These are phyloP conservation scores for Propithecus coquereli DNA, from an alignment of 2,113 vertebrate species.

Conservation along the genomic window DNA sequence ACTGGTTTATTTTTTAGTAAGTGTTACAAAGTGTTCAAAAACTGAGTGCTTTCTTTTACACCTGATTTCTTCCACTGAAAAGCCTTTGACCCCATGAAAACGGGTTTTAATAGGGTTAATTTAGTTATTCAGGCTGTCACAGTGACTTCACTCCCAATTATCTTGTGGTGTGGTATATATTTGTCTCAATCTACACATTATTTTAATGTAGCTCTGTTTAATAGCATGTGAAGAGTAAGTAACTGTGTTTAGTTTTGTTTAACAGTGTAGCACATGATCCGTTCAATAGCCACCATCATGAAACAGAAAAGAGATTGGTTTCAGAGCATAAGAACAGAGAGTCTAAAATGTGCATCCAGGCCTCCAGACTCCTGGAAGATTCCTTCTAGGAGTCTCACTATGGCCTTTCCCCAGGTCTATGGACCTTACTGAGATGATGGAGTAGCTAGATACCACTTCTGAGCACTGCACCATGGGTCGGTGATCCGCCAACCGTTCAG, in stretches of 20 bases:
- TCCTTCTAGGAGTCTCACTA: not conserved
- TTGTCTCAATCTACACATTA: conserved; percentile 57
- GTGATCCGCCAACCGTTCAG: not conserved
- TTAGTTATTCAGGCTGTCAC: conserved; percentile 53
- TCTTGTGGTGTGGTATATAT: not conserved
- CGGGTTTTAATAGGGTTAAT: conserved; percentile 66
- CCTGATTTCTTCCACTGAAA: conserved; percentile 51
- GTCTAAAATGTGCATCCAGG: not conserved
- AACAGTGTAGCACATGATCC: conserved; percentile 3
- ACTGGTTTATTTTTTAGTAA: conserved; percentile 34
- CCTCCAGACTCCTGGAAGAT: not conserved
- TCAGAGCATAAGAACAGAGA: not conserved
- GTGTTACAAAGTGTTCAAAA: conserved; percentile 38
- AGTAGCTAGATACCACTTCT: not conserved
- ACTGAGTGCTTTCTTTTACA: conserved; percentile 44
- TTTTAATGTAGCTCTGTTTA: conserved; percentile 56
- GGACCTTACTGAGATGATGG: not conserved
- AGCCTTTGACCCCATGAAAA: conserved; percentile 55
- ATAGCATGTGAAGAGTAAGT: conserved; percentile 54
- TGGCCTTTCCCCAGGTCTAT: not conserved
- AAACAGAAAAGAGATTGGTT: not conserved
- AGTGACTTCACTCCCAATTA: conserved; percentile 57
- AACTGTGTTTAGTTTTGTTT: conserved; percentile 45
- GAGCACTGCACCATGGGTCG: not conserved
- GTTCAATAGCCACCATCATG: not conserved